Percentiles rank a stretch among this genome's conserved stretches.
Evolutionary conservation across 2,113 vertebrate species (phyloP).

Genomic region (Phalacrocorax aristotelis): DNA sequence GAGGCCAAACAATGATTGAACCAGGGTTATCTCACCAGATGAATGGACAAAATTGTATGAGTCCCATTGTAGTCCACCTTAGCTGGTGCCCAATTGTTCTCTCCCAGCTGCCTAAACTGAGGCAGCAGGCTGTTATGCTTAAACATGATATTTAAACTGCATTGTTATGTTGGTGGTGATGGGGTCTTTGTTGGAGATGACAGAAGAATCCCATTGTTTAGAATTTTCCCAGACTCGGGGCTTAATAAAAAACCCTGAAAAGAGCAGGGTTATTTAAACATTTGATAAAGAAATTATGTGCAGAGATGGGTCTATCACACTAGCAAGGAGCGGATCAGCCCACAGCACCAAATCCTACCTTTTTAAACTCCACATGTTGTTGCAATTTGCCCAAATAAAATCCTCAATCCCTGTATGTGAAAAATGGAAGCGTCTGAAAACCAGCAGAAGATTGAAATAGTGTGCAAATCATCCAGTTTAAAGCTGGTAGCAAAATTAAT

Average conservation of each 20-base stretch:
- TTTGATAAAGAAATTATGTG: slow-evolving; percentile 25
- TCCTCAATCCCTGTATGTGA: neutral
- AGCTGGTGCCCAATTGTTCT: neutral
- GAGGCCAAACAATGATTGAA: neutral
- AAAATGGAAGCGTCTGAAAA: neutral
- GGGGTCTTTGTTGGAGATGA: slow-evolving; percentile 40
- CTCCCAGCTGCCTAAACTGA: slow-evolving; percentile 5
- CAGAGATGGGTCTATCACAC: neutral
- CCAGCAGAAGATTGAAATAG: neutral
- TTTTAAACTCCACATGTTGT: neutral
- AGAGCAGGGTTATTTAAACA: slow-evolving; percentile 32
- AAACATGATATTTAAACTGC: slow-evolving; percentile 19
- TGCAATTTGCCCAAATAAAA: neutral
- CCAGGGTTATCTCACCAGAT: neutral
- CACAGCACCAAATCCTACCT: neutral
- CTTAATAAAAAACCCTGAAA: neutral
- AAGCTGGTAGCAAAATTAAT: neutral
- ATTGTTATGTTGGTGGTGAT: slow-evolving; percentile 4
- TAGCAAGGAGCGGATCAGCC: neutral
- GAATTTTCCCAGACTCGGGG: slow-evolving; percentile 13
- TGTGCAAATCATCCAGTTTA: neutral
- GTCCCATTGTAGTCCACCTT: neutral
- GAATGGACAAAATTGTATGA: neutral
- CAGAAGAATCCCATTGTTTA: slow-evolving; percentile 56
- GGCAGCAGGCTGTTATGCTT: neutral